Evolutionary conservation across 2,888 invertebrate species (phyloP).

Genomic region (Peribatodes rhomboidaria): DNA sequence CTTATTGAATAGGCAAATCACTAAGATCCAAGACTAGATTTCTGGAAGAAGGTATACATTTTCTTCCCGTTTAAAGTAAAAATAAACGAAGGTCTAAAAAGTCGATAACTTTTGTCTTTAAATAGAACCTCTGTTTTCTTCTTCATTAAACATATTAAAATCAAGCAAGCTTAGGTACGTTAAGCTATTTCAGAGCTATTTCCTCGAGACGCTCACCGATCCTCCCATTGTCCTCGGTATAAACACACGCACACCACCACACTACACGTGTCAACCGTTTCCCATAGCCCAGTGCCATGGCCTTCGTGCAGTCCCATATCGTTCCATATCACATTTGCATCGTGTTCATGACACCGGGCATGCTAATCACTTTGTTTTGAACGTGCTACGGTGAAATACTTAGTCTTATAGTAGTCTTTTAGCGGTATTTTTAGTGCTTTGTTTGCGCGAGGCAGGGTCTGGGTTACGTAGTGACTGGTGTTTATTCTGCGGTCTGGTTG

Average conservation of each 20-base stretch:
- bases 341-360: constrained; percentile 28
- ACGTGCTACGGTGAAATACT: constrained; percentile 22
- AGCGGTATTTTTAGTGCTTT: constrained; percentile 31
- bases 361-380: constrained; percentile 39
- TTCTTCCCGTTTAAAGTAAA: no score
- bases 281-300: constrained; percentile 21
- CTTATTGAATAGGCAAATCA: no score
- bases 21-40: no score
- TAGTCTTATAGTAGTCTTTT: constrained; percentile 22
- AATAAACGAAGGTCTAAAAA: no score
- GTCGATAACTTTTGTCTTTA: no score
- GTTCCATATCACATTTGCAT: constrained; percentile 25
- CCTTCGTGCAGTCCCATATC: constrained; percentile 20
- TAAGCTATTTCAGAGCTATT: neutral
- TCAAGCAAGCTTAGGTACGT: constrained; percentile 1
- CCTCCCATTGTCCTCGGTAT: constrained; percentile 26
- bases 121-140: no score
- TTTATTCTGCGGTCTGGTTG: constrained; percentile 4
- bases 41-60: no score
- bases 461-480: neutral
- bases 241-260: constrained; percentile 4
- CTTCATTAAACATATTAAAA: no score
- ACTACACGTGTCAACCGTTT: constrained; percentile 13
- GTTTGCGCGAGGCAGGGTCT: constrained; percentile 31
- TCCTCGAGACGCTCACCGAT: neutral